These are phyloP conservation scores for Lutjanus campechanus DNA, from an alignment of 2,797 vertebrate species.

Conservation along the genomic window DNA sequence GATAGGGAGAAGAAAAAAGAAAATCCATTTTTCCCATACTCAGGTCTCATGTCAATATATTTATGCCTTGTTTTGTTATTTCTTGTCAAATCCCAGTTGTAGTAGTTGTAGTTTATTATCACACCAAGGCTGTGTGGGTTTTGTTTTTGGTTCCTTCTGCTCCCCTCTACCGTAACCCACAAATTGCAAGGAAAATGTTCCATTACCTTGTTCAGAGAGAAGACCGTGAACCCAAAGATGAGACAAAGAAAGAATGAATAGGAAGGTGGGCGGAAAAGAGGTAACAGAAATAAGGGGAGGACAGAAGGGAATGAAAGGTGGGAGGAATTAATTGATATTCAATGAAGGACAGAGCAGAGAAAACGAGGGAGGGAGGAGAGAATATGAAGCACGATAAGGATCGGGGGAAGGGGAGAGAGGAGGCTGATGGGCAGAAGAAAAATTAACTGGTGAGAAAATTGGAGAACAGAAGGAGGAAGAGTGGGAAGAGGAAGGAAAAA, in stretches of 20 bases:
- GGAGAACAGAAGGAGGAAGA: background rate
- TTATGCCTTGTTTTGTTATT: background rate
- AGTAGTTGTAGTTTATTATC: background rate
- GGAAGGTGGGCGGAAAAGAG: background rate
- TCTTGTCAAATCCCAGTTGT: background rate
- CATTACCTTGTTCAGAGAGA: background rate
- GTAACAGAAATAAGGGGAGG: background rate
- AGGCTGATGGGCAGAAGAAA: background rate
- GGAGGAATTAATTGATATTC: conserved; percentile 11
- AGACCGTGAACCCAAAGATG: background rate
- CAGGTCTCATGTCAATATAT: background rate
- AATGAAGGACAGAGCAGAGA: background rate
- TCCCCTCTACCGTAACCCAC: background rate
- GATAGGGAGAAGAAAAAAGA: background rate
- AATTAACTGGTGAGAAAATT: conserved; percentile 6
- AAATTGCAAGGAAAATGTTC: background rate
- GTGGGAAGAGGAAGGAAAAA: background rate
- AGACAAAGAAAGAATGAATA: background rate
- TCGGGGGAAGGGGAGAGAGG: background rate
- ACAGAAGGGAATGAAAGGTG: conserved; percentile 2
- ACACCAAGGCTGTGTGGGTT: background rate
- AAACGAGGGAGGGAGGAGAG: background rate
- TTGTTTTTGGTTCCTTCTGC: background rate
- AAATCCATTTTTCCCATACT: background rate
- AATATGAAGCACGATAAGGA: background rate